These are phyloP conservation scores for Orcinus orca DNA, from an alignment of 2,113 vertebrate genomes.

Conservation along the genomic window DNA sequence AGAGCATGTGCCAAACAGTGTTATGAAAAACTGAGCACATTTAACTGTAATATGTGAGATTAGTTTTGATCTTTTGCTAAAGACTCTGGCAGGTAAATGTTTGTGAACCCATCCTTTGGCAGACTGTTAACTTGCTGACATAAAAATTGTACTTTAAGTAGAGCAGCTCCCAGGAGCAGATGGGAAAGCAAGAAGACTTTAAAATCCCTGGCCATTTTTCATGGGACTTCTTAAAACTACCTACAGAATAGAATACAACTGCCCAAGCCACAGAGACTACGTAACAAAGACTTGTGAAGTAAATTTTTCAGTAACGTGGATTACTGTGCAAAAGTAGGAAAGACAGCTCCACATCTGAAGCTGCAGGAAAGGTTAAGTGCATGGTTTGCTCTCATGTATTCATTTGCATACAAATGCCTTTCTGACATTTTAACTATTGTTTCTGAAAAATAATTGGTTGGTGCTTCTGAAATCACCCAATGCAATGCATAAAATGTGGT, in stretches of 20 bases:
- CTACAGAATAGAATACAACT: background rate
- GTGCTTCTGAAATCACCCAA: background rate
- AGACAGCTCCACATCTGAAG: background rate
- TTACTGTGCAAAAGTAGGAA: background rate
- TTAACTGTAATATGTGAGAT: conserved; percentile 54
- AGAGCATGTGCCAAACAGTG: background rate
- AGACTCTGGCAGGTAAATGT: conserved; percentile 68
- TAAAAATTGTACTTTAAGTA: conserved; percentile 72
- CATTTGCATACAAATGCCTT: background rate
- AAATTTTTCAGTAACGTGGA: background rate
- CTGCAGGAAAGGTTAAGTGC: background rate
- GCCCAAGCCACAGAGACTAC: background rate
- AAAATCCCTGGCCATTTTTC: conserved; percentile 51
- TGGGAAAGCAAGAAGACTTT: conserved; percentile 68
- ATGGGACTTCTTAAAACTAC: background rate
- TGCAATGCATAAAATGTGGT: background rate
- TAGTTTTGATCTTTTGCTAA: conserved; percentile 61
- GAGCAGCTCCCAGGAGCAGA: conserved; percentile 53
- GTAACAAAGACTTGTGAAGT: background rate
- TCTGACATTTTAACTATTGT: background rate
- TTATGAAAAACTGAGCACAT: background rate
- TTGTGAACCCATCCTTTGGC: conserved; percentile 64
- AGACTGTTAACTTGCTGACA: conserved; percentile 79
- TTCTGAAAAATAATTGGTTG: background rate
- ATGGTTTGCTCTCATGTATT: background rate